Evolutionary conservation across 2,113 vertebrate genomes (phyloP), one percentile per base, ranked within the genome.

Genomic region (Erpornis zantholeuca): DNA sequence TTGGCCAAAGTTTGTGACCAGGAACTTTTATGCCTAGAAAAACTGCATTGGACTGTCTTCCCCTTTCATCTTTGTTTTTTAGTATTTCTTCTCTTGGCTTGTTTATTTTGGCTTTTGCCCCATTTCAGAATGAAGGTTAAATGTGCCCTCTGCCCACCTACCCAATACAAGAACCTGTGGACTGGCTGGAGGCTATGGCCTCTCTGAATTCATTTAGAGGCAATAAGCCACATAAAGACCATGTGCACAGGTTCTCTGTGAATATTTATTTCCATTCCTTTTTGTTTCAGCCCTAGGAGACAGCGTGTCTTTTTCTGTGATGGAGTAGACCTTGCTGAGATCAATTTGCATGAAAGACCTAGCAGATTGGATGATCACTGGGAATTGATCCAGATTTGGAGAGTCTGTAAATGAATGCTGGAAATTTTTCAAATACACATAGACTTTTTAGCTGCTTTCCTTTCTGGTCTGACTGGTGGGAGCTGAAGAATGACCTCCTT

Each of bases 391-490:
- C 90, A 90, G 90, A 71, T 87, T 81, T 59, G 28, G 23, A 52
- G 38, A 83, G 68, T 77, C 66, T 75, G 47, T 59, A 92, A 92
- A 92, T 75, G 85, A 90, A 59, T 71, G 38, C 63, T 96, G 92
- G 93, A 96, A 92, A 53, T 36, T 66, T 88, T 92, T 96, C 94
- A 94, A 88, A 86, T 24, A 52, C 35, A 80, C 88, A 35, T 57
- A 93, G 90, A 80, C 54, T 73, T 92, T 52, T 76, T 73, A 96
- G 60, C 47, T 1, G 3, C 44, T 91, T 88, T 52, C 29, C 31
- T 28, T 96, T 88, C 82, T 88, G 56, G 38, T 85, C 75, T 86
- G 75, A 81, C 82, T 90, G 35, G 54, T 80, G 85, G 54, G 85
- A 94, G 76, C 59, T 66, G 68, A 88, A 86, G 60, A 72, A 83